Percentiles rank a stretch among this genome's conserved stretches.
These are phyloP conservation scores for Pagetopsis macropterus DNA, from an alignment of 2,797 vertebrate species.

Conservation along the genomic window DNA sequence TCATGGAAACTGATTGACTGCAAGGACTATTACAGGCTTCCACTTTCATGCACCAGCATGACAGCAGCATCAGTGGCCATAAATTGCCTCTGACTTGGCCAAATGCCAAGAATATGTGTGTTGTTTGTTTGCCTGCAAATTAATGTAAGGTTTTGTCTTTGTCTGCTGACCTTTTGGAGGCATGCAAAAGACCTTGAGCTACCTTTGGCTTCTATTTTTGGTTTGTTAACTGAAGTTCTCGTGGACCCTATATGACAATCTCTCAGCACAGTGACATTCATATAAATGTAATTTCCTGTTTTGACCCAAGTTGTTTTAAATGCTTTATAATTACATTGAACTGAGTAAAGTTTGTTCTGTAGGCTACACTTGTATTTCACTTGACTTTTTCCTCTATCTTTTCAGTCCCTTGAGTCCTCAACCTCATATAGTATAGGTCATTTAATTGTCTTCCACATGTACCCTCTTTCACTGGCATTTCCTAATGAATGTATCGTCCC, in stretches of 20 bases:
- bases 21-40: constrained; percentile 32
- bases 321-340: constrained; percentile 44
- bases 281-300: constrained; percentile 22
- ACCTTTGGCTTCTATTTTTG: constrained; percentile 20
- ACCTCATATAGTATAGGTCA: constrained; percentile 62
- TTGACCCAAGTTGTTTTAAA: constrained; percentile 37
- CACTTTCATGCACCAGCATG: constrained; percentile 39
- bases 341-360: constrained; percentile 30
- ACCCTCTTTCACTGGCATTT: constrained; percentile 61
- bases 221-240: constrained; percentile 37
- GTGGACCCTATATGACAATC: background rate
- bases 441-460: constrained; percentile 66
- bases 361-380: constrained; percentile 16
- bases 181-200: constrained; percentile 9
- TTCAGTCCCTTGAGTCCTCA: constrained; percentile 57
- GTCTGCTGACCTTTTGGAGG: constrained; percentile 43
- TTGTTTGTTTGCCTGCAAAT: constrained; percentile 41
- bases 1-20: constrained; percentile 58
- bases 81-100: constrained; percentile 45
- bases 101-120: constrained; percentile 38
- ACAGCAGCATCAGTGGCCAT: constrained; percentile 34
- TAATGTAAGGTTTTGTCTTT: constrained; percentile 25
- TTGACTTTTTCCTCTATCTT: constrained; percentile 34
- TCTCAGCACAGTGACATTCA: constrained; percentile 1
- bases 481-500: constrained; percentile 74